These are phyloP conservation scores for Muntiacus muntjak DNA, from an alignment of 2,113 vertebrate genomes.

Conservation along the genomic window DNA sequence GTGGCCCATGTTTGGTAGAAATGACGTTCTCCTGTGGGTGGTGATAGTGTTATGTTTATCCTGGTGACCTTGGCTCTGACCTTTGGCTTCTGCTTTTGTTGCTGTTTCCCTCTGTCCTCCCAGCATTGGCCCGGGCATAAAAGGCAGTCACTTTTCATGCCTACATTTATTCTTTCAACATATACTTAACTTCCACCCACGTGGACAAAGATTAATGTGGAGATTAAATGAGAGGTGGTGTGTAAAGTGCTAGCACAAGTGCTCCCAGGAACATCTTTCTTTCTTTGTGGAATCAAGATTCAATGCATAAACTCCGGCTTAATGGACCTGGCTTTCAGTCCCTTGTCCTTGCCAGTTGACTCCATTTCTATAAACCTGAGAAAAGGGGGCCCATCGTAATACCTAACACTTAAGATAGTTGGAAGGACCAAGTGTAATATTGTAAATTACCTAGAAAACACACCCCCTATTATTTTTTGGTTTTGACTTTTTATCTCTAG, in stretches of 20 bases:
- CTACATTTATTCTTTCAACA: neutral
- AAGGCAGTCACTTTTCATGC: neutral
- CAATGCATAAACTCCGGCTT: neutral
- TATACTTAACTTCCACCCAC: neutral
- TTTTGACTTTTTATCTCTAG: neutral
- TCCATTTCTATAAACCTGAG: neutral
- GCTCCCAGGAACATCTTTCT: neutral
- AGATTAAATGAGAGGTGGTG: neutral
- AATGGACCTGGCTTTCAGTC: neutral
- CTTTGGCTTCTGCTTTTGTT: neutral
- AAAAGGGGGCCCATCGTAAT: neutral
- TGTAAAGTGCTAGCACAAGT: neutral
- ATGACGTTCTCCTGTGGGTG: neutral
- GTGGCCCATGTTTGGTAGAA: neutral
- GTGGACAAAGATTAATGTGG: neutral
- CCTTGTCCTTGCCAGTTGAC: neutral
- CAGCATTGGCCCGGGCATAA: neutral
- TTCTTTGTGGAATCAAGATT: neutral
- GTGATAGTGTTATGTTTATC: neutral
- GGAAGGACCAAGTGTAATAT: neutral
- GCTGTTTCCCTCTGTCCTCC: fast-evolving
- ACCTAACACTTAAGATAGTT: neutral
- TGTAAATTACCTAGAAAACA: neutral
- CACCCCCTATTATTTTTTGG: neutral
- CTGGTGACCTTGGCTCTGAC: neutral